phyloP scores from a whole-genome alignment of 2,797 vertebrate species.

The Pangasius macronema region DNA sequence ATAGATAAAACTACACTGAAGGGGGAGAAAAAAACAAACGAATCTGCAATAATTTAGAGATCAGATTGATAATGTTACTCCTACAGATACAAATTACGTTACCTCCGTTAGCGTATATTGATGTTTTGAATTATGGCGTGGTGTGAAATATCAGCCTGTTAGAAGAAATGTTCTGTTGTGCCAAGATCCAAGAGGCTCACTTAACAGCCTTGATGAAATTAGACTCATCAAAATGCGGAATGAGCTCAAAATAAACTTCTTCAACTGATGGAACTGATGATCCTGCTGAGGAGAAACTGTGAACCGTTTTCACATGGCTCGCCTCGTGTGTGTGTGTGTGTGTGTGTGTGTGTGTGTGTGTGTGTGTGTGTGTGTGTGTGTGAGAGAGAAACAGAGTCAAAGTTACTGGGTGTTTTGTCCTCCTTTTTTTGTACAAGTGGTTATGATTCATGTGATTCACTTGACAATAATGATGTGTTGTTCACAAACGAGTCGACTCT shows the following conservation, averaged over 20 bases:
- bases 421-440: not conserved
- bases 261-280: slow-evolving; percentile 19
- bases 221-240: slow-evolving; percentile 16
- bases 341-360: slow-evolving; percentile 15
- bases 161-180: not conserved
- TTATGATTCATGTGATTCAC: not conserved
- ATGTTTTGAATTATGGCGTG: not conserved
- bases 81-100: not conserved
- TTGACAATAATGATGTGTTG: not conserved
- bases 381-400: not conserved
- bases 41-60: not conserved
- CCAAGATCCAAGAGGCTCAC: not conserved
- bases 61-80: not conserved
- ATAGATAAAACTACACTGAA: slow-evolving; percentile 4
- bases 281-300: slow-evolving; percentile 35
- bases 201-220: not conserved
- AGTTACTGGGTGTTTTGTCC: not conserved
- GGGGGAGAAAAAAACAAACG: not conserved
- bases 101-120: not conserved
- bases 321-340: not conserved
- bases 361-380: not conserved
- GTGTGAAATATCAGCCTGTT: not conserved
- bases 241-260: slow-evolving; percentile 15
- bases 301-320: not conserved
- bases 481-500: slow-evolving; percentile 3